Evolutionary conservation across 2,113 vertebrate species (phyloP).

Genomic region (Columbina picui): DNA sequence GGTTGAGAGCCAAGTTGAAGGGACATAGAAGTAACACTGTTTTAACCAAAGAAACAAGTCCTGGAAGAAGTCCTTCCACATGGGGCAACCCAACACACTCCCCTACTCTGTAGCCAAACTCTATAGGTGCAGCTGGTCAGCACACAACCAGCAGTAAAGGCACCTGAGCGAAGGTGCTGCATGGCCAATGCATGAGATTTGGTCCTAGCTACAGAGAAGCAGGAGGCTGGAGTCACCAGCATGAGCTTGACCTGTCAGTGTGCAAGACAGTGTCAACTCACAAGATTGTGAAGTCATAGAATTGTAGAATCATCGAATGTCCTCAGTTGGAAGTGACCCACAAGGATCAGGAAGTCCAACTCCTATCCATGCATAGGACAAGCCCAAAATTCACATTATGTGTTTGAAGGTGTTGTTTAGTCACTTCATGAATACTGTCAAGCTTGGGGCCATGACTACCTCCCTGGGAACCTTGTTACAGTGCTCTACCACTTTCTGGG

Average conservation of each 20-base stretch:
- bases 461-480: too few relatives aligned
- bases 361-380: too few relatives aligned
- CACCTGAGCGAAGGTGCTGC: background rate
- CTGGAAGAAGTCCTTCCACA: background rate
- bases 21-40: background rate
- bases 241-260: rapidly evolving
- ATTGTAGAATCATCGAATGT: too few relatives aligned
- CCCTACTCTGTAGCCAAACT: background rate
- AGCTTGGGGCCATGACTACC: too few relatives aligned
- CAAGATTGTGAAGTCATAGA: background rate
- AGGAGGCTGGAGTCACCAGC: rapidly evolving
- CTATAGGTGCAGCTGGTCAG: background rate
- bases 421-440: too few relatives aligned
- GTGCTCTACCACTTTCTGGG: too few relatives aligned
- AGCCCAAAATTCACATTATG: too few relatives aligned
- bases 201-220: background rate
- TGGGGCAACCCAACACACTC: background rate
- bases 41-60: background rate
- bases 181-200: too few relatives aligned
- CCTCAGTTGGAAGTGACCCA: too few relatives aligned
- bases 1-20: background rate
- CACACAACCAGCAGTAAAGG: background rate
- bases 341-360: too few relatives aligned
- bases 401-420: too few relatives aligned
- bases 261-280: background rate